Evolutionary conservation across 1,140 invertebrate species (phyloP), one percentile per base, ranked within the genome.

Genomic region (Hypsibius dujardini): DNA sequence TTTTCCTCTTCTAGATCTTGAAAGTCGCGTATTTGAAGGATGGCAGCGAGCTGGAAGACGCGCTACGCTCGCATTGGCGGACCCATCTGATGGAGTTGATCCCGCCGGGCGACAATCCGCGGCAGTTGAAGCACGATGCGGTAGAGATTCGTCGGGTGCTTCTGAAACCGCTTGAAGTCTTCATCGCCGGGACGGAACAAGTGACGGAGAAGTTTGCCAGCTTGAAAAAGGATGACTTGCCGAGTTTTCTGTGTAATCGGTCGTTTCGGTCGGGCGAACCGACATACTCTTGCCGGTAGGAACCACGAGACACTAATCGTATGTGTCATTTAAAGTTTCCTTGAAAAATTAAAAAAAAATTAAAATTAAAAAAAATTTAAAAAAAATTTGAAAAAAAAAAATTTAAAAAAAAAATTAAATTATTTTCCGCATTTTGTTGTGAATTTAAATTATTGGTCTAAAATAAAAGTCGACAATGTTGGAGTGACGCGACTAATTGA

Each of bases 251-350:
- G 0, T 98, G 96, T 81, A 94, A 94, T 0, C 84, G 87, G 78
- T 90, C 96, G 46, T 98, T 98, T 78, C 94, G 93, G 81, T 86
- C 87, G 77, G 94, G 94, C 2, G 95, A 99, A 78, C 92, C 95
- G 2, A 96, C 92, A 0, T 98, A 98, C 79, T 92, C 89, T 75
- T 99, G 95, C 79, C 83, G 93, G 80, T 81, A 75, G 70, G 72
- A 7, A n/a, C n/a, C n/a, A n/a, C n/a, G n/a, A n/a, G n/a, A n/a
- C n/a, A n/a, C n/a, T n/a, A n/a, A n/a, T n/a, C n/a, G n/a, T n/a
- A n/a, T n/a, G n/a, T n/a, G n/a, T n/a, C n/a, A n/a, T n/a, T n/a
- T n/a, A n/a, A n/a, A n/a, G n/a, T n/a, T n/a, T n/a, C n/a, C n/a
- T n/a, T n/a, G n/a, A n/a, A n/a, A n/a, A n/a, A n/a, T n/a, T n/a